These are phyloP conservation scores for Smutsia temminckii DNA, from an alignment of 2,797 vertebrate species.

Conservation along the genomic window DNA sequence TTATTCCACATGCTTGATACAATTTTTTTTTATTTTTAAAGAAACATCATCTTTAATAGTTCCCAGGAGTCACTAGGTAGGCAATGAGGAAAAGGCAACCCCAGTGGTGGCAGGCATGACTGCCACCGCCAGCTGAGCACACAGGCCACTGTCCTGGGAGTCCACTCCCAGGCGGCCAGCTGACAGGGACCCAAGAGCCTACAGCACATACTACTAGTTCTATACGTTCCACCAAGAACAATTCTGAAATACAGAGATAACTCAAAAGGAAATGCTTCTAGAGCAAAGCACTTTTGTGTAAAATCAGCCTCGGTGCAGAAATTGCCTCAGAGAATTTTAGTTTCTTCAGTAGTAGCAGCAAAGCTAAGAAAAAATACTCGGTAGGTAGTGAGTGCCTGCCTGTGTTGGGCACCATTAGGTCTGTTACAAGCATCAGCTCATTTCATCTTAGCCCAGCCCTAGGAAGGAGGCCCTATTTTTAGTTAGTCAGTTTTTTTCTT, in stretches of 20 bases:
- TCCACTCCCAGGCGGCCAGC: too few relatives aligned
- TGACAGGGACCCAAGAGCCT: neutral
- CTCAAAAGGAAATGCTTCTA: neutral
- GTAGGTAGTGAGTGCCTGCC: neutral
- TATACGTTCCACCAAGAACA: neutral
- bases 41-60: neutral
- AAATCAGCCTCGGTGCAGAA: neutral
- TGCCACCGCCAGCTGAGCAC: neutral
- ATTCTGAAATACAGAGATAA: conserved; percentile 13
- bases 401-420: neutral
- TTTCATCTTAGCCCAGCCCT: neutral
- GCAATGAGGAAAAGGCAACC: neutral
- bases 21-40: neutral
- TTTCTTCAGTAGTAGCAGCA: neutral
- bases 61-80: neutral
- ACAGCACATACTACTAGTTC: neutral
- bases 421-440: neutral
- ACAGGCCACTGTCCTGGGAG: neutral
- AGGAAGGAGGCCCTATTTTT: neutral
- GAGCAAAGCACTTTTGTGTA: conserved; percentile 3
- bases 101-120: neutral
- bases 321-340: neutral
- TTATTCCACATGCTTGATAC: neutral
- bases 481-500: neutral
- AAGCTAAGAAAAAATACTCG: neutral